Base-by-base conservation (phyloP, 2,797 vertebrate genomes). In the Chloroceryle inda region DNA sequence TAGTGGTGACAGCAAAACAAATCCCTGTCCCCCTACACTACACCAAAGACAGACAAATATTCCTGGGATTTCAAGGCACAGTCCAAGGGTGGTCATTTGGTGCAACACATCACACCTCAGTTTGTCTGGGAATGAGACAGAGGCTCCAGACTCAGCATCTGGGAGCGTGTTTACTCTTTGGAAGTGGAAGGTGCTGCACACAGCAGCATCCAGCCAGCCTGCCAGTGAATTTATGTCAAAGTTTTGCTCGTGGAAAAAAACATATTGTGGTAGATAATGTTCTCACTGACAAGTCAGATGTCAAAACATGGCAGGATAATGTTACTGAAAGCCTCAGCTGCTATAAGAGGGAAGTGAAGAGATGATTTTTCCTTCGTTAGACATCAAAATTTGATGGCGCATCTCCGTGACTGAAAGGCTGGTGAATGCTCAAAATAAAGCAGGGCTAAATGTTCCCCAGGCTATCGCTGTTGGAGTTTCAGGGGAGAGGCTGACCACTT, bases 251-350 rank as follows among this genome's bases (percentile, higher is more conserved):
- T 58, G 89, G 78, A 78, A 92, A 58, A n/a, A 56, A 77, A 93
- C 88, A 91, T 79, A 61, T 77, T 83, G 95, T 93, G 75, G 61
- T 75, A 93, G 96, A 93, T 94, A 64, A 95, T 88, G 92, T 35
- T 94, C 92, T 61, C 38, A 1, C 68, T 94, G 96, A 96, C 86
- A 55, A 94, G 95, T 62, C 92, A 92, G 92, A 92, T 96, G 96
- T 96, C 96, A 96, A 96, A 97, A 95, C 95, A 93, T 9, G 35
- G 92, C 94, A 93, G 78, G 89, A 37, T 94, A 91, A 96, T 16
- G 84, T 80, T 88, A 73, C 94, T 89, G 95, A 95, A 96, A 96
- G 94, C 79, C 83, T 84, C 76, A 31, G 53, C 84, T 94, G 94
- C 92, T 89, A 31, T 35, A 31, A 94, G 89, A 83, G 91, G 68